A percentile compares a stretch with the other conserved stretches of the same genome.
phyloP scores from a whole-genome alignment of 1,140 invertebrate genomes.

The Dermatophagoides farinae region DNA sequence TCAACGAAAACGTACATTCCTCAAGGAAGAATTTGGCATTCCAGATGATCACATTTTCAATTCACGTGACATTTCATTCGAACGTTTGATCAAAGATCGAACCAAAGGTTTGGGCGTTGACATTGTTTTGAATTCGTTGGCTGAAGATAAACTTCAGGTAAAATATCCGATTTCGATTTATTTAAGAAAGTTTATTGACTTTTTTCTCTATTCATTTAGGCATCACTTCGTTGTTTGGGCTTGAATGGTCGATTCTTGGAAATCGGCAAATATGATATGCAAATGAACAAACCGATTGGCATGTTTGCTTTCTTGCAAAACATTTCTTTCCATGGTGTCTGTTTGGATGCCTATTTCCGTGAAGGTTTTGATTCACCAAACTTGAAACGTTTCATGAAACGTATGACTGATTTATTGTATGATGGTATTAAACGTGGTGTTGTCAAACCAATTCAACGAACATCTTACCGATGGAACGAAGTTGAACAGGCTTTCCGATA shows the following conservation, averaged over 20 bases:
- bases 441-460: constrained; percentile 56
- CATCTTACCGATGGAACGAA: constrained; percentile 57
- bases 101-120: constrained; percentile 49
- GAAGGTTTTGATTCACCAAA: constrained; percentile 1
- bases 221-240: constrained; percentile 69
- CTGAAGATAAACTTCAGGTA: constrained; percentile 49
- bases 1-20: constrained; percentile 62
- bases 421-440: constrained; percentile 64
- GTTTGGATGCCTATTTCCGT: constrained; percentile 67
- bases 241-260: constrained; percentile 78
- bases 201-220: constrained; percentile 22
- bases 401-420: background rate
- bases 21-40: constrained; percentile 65
- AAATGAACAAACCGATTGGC: constrained; percentile 63
- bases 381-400: background rate
- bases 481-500: constrained; percentile 80
- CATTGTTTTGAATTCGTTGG: constrained; percentile 42
- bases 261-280: constrained; percentile 89
- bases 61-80: constrained; percentile 73
- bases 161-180: constrained; percentile 13
- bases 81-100: constrained; percentile 54
- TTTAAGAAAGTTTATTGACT: background rate
- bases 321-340: constrained; percentile 82
- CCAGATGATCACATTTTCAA: constrained; percentile 66
- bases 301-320: constrained; percentile 90